phyloP scores from a whole-genome alignment of 2,888 invertebrate species.

The Caenorhabditis becei region DNA sequence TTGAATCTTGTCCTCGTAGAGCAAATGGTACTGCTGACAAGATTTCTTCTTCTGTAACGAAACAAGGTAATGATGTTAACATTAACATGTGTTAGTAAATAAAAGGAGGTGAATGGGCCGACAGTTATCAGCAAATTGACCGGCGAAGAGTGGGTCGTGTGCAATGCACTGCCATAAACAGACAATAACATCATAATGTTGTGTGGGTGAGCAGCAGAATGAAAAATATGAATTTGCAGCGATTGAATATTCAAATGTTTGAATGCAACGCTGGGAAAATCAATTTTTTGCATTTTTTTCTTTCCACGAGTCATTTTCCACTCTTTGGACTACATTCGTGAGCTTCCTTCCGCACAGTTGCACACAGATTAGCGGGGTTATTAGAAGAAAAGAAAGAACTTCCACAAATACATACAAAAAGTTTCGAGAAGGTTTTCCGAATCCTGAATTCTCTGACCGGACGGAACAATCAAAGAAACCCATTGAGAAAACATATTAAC shows the following conservation, averaged over 20 bases:
- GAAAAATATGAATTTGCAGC: conserved; percentile 22
- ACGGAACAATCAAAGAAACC: background rate
- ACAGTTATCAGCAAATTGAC: conserved; percentile 1
- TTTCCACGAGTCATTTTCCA: conserved; percentile 9
- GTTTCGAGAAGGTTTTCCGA: background rate
- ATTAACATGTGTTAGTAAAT: background rate
- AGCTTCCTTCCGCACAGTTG: conserved; percentile 35
- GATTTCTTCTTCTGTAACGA: conserved; percentile 54
- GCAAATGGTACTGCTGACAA: conserved; percentile 58
- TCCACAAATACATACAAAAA: conserved; percentile 35
- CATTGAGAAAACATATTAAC: background rate
- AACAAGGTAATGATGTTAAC: background rate
- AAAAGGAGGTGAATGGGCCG: background rate
- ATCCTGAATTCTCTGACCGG: background rate
- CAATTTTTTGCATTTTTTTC: background rate
- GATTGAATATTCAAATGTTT: conserved; percentile 38
- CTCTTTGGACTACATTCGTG: conserved; percentile 51
- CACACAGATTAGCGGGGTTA: conserved; percentile 55
- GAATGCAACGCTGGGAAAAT: no score
- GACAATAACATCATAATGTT: background rate
- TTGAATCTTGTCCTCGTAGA: conserved; percentile 63
- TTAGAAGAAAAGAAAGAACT: conserved; percentile 40
- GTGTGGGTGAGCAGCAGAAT: background rate
- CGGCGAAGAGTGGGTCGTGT: background rate
- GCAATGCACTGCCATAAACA: background rate